These are phyloP conservation scores for Odontothrips loti DNA, from an alignment of 2,888 invertebrate genomes.

Conservation along the genomic window DNA sequence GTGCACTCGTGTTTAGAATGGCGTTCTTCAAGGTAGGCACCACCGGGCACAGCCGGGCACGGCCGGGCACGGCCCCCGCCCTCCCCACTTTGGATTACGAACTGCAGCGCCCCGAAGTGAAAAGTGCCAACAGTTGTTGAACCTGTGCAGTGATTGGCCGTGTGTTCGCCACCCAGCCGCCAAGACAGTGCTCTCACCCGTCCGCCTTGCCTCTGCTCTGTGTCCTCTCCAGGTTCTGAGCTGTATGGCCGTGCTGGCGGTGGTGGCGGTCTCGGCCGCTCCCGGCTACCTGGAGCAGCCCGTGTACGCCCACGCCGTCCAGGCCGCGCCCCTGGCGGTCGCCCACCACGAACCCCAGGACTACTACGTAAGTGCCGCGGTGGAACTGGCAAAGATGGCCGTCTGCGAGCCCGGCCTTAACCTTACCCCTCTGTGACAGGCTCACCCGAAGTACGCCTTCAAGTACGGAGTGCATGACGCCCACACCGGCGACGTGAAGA, in stretches of 20 bases:
- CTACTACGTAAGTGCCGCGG: conserved; percentile 1
- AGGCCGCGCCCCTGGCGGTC: conserved; percentile 24
- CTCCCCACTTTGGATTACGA: too few species aligned
- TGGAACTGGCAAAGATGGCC: too few species aligned
- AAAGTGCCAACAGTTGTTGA: not conserved
- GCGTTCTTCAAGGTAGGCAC: conserved; percentile 15
- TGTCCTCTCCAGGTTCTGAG: conserved; percentile 4
- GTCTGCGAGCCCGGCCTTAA: too few species aligned
- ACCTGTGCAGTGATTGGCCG: not conserved
- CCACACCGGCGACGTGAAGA: too few species aligned
- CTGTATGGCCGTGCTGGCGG: conserved; percentile 5
- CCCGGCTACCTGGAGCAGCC: conserved; percentile 24
- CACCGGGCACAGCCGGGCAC: too few species aligned
- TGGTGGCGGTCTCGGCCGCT: conserved; percentile 1
- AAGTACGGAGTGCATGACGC: conserved; percentile 68
- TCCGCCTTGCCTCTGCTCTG: too few species aligned
- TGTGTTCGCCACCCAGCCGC: too few species aligned
- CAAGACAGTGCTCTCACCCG: too few species aligned
- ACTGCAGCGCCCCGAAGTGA: too few species aligned
- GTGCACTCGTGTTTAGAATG: conserved; percentile 1
- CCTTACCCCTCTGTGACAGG: conserved; percentile 28
- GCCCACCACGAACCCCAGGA: conserved; percentile 21
- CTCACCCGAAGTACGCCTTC: conserved; percentile 57
- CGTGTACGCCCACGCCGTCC: conserved; percentile 15
- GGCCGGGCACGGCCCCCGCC: too few species aligned